These are phyloP conservation scores for Leptogaster cylindrica DNA, from an alignment of 2,888 invertebrate species.

Conservation along the genomic window DNA sequence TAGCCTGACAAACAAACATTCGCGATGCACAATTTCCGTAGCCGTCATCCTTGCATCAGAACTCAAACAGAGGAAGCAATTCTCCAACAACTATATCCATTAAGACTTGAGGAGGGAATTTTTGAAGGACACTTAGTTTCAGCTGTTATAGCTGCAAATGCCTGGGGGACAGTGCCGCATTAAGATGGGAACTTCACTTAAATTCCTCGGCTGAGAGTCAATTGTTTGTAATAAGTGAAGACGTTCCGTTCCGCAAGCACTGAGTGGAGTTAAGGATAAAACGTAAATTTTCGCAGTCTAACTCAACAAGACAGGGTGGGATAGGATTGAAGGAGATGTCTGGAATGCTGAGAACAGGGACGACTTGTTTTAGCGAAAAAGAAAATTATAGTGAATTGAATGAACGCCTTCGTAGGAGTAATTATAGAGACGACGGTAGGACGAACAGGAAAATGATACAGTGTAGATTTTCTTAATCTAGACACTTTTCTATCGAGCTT, in stretches of 20 bases:
- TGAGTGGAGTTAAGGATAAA: no score
- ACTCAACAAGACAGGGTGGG: not conserved
- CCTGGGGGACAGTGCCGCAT: conserved; percentile 7
- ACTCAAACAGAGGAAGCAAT: not conserved
- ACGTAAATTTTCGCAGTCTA: not conserved
- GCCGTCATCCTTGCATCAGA: not conserved
- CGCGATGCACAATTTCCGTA: not conserved
- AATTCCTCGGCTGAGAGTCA: conserved; percentile 15
- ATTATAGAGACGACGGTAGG: conserved; percentile 1
- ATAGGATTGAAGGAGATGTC: not conserved
- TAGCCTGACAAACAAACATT: not conserved
- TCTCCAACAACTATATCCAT: conserved; percentile 6
- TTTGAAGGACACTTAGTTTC: conserved; percentile 15
- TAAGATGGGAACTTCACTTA: conserved; percentile 9
- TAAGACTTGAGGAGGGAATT: conserved; percentile 1
- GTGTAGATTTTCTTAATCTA: not conserved
- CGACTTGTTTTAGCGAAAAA: no score
- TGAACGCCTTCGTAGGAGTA: not conserved
- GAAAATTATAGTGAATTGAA: conserved; percentile 15
- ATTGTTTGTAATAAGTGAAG: conserved; percentile 29
- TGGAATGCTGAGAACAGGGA: no score
- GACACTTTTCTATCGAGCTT: not conserved
- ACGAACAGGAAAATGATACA: no score
- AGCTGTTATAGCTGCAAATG: conserved; percentile 12
- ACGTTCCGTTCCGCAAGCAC: no score